Evolutionary conservation across 1,140 invertebrate species (phyloP).

Genomic region (Neelides sp.): DNA sequence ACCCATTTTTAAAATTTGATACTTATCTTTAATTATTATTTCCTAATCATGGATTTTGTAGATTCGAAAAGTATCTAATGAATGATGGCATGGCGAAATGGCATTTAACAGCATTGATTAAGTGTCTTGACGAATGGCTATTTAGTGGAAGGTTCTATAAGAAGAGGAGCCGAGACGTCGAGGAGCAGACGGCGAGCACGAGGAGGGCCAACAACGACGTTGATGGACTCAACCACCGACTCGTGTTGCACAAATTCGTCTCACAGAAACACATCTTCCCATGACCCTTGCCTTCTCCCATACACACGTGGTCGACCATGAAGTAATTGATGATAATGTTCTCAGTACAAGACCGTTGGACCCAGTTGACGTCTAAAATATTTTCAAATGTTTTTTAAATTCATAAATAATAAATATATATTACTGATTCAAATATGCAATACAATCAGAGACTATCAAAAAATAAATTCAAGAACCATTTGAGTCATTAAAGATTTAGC

Average conservation of each 20-base stretch:
- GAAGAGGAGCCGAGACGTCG: too few species aligned
- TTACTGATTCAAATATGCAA: not conserved
- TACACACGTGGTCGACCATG: conserved; percentile 96
- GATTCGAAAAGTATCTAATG: too few species aligned
- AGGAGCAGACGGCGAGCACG: too few species aligned
- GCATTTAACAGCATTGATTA: too few species aligned
- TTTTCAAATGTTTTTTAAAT: conserved; percentile 10
- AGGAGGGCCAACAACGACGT: too few species aligned
- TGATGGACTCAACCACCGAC: too few species aligned
- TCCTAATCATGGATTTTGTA: too few species aligned
- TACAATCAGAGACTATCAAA: conserved; percentile 1
- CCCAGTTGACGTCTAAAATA: conserved; percentile 68
- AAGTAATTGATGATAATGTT: conserved; percentile 89
- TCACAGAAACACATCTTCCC: conserved; percentile 97
- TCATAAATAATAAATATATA: not conserved
- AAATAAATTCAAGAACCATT: conserved; percentile 1
- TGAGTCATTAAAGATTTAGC: not conserved
- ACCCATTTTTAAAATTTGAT: too few species aligned
- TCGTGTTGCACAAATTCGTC: conserved; percentile 82
- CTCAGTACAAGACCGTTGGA: conserved; percentile 77
- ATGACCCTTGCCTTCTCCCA: conserved; percentile 90
- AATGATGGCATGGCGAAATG: too few species aligned
- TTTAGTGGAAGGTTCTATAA: too few species aligned
- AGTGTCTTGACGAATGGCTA: too few species aligned
- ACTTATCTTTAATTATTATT: too few species aligned